Evolutionary conservation across 2,888 invertebrate genomes (phyloP).

Genomic region (Eupithecia abbreviata): DNA sequence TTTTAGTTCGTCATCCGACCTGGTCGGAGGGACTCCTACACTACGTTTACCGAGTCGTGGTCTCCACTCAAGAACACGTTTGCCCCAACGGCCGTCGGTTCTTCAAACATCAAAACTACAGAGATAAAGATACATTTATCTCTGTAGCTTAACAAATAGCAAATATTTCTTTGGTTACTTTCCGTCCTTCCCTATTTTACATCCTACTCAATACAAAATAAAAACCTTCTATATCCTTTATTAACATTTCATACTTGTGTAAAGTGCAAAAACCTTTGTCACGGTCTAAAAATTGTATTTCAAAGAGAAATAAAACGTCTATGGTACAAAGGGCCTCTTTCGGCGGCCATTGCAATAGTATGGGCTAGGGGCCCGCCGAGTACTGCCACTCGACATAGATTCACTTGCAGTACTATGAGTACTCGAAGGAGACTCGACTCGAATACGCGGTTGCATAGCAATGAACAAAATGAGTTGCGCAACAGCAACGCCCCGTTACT

Average conservation of each 20-base stretch:
- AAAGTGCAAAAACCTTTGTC: conserved; percentile 20
- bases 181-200: background rate
- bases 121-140: too few relatives aligned
- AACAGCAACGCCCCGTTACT: too few relatives aligned
- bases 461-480: too few relatives aligned
- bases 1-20: too few relatives aligned
- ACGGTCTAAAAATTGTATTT: conserved; percentile 39
- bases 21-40: too few relatives aligned
- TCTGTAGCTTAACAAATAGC: too few relatives aligned
- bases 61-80: too few relatives aligned
- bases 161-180: too few relatives aligned
- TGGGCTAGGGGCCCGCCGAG: conserved; percentile 51
- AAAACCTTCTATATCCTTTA: background rate
- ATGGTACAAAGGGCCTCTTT: conserved; percentile 56
- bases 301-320: conserved; percentile 40
- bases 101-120: too few relatives aligned
- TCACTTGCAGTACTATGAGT: conserved; percentile 42
- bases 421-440: conserved; percentile 29
- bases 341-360: conserved; percentile 60
- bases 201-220: background rate
- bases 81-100: too few relatives aligned
- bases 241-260: conserved; percentile 21
- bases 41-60: too few relatives aligned
- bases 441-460: background rate
- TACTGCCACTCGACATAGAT: conserved; percentile 62